Base-by-base conservation (phyloP, 2,797 vertebrate genomes). In the Mallotus villosus region DNA sequence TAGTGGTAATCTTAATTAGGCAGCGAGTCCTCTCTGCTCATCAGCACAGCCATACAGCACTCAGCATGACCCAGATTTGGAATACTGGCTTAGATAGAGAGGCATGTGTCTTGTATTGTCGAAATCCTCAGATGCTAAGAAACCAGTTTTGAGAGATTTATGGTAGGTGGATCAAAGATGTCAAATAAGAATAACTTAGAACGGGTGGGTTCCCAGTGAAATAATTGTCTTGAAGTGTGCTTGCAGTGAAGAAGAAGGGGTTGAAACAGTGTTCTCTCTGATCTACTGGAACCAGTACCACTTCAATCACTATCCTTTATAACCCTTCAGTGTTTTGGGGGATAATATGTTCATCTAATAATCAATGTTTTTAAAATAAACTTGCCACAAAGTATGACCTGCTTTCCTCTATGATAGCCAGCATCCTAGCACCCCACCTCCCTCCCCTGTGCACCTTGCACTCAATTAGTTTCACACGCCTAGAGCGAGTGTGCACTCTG, bases 1-100 rank as follows among this genome's bases (percentile, higher is more conserved):
- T 68, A 58, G 27, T 57, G 51, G 25, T 57, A 29, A 27, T n/a
- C 53, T 68, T 57, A 68, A 68, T 68, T 68, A 68, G 67, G 53
- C 51, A 68, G 67, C 27, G 3, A 21, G 49, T 57, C 6, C 29
- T 57, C 67, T 34, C 51, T 14, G 7, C 25, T 58, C 51, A 21
- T 55, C 25, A 67, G 49, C 64, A 67, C 22, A 21, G 4, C 66
- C 66, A 14, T 57, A 57, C 66, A 58, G 32, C 21, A 22, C 67
- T 32, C 67, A 21, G 51, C 14, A 32, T 68, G 67, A 68, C 67
- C 67, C 27, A 68, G 67, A 34, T 68, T 68, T 21, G 24, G 24
- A n/a, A 58, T 34, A 7, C 67, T 67, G 17, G 6, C 49, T 68
- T 53, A 16, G 67, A 57, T 12, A 57, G 17, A n/a, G 51, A n/a